Percentiles rank a stretch among this genome's conserved stretches.
Evolutionary conservation across 2,888 invertebrate genomes (phyloP).

Genomic region (Callosobruchus maculatus): DNA sequence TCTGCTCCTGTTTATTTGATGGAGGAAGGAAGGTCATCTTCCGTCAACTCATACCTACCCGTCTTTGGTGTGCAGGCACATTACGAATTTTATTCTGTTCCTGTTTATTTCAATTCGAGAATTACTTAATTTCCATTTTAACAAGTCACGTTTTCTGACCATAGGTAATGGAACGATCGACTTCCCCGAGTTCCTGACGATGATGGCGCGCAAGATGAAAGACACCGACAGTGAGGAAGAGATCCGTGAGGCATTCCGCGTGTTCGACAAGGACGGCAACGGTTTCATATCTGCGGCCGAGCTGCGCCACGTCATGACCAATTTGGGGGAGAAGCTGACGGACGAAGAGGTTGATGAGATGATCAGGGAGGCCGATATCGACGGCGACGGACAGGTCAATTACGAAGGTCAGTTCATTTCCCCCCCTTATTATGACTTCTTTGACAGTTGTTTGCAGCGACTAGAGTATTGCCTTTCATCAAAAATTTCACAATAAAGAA

Average conservation of each 20-base stretch:
- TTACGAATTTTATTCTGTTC: too few relatives aligned
- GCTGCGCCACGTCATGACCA: conserved; percentile 99
- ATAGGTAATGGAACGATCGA: conserved; percentile 98
- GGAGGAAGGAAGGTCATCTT: too few relatives aligned
- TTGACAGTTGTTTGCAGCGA: too few relatives aligned
- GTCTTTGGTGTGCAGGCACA: too few relatives aligned
- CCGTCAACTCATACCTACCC: too few relatives aligned
- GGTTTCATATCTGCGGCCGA: conserved; percentile 98
- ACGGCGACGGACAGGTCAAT: conserved; percentile 98
- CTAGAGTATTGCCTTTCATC: too few relatives aligned
- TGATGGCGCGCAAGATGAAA: conserved; percentile 99
- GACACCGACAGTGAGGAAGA: conserved; percentile 99
- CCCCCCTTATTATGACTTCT: too few relatives aligned
- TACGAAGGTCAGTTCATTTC: conserved; percentile 69
- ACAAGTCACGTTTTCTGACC: neutral
- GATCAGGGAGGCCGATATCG: conserved; percentile 98
- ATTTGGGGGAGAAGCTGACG: conserved; percentile 98
- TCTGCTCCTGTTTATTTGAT: too few relatives aligned
- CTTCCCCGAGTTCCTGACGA: conserved; percentile 99
- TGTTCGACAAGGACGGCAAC: conserved; percentile 99
- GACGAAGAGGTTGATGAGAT: conserved; percentile 99
- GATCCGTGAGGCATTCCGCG: conserved; percentile 98
- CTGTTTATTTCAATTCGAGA: too few relatives aligned
- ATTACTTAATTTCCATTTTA: too few relatives aligned
- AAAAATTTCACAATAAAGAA: too few relatives aligned